A percentile compares a stretch with the other conserved stretches of the same genome.
Conservation (phyloP, 2,113 vertebrate species). For the Brienomyrus brachyistius region DNA sequence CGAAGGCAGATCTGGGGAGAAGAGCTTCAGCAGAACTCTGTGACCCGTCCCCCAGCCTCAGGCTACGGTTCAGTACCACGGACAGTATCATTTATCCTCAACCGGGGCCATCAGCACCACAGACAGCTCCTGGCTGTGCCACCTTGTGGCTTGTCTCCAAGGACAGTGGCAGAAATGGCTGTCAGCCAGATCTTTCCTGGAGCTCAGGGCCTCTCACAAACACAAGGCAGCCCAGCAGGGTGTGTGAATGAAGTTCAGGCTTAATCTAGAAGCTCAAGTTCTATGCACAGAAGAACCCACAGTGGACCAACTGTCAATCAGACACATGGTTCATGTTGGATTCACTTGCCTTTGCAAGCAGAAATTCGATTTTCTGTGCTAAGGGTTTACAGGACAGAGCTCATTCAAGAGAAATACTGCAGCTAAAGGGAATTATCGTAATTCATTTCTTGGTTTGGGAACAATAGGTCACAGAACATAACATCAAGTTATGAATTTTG, state of each 20-base stretch:
- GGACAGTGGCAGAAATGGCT: constrained; percentile 36
- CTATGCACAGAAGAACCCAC: neutral
- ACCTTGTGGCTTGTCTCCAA: constrained; percentile 24
- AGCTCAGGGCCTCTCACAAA: neutral
- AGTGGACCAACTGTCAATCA: neutral
- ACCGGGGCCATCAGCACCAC: constrained; percentile 40
- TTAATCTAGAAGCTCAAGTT: neutral
- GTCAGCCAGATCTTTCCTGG: neutral
- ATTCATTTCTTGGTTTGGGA: neutral
- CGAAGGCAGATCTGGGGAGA: neutral
- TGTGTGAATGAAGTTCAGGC: neutral
- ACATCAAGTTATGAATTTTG: neutral
- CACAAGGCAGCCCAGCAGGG: neutral
- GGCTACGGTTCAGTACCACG: neutral
- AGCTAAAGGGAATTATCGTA: neutral
- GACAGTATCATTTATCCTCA: neutral
- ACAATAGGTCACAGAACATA: neutral
- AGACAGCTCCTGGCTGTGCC: constrained; percentile 39
- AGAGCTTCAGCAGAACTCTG: neutral
- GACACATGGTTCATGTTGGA: neutral
- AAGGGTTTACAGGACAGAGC: neutral
- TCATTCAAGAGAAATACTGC: neutral
- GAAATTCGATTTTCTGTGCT: neutral
- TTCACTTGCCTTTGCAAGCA: neutral
- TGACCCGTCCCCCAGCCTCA: neutral